Percentiles rank a stretch among this genome's conserved stretches.
phyloP scores from a whole-genome alignment of 1,140 invertebrate species.

The Drosophila ogumai region DNA sequence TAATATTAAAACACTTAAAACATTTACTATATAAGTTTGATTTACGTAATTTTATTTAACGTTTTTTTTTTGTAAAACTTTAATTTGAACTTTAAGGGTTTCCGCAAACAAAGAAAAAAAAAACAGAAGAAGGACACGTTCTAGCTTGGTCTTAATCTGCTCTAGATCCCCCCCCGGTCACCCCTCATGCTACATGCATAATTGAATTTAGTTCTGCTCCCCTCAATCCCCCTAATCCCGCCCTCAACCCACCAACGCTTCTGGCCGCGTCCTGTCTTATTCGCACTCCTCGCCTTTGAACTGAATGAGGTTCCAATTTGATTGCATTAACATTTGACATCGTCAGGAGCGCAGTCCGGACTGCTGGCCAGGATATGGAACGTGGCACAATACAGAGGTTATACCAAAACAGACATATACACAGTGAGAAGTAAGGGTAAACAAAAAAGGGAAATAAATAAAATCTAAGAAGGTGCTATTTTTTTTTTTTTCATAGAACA shows the following conservation, averaged over 20 bases:
- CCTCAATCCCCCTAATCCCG: conserved; percentile 4
- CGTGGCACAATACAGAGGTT: conserved; percentile 32
- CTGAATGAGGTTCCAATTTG: conserved; percentile 63
- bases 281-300: conserved; percentile 34
- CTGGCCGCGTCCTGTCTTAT: conserved; percentile 7
- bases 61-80: background rate
- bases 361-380: conserved; percentile 30
- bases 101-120: background rate
- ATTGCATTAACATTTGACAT: conserved; percentile 67
- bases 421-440: conserved; percentile 6
- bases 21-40: too few species aligned
- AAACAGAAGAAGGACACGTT: conserved; percentile 26
- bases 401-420: conserved; percentile 1
- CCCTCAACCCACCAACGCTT: too few species aligned
- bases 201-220: conserved; percentile 49
- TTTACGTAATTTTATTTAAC: background rate
- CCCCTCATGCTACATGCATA: conserved; percentile 31
- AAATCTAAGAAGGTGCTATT: too few species aligned
- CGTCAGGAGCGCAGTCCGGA: conserved; percentile 32
- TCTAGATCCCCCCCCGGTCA: background rate
- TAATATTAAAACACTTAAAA: too few species aligned
- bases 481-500: background rate
- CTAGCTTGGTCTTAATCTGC: conserved; percentile 26
- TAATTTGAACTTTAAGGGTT: background rate
- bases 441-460: background rate